Conservation (phyloP, 2,888 invertebrate species). For the Macaria liturata region DNA sequence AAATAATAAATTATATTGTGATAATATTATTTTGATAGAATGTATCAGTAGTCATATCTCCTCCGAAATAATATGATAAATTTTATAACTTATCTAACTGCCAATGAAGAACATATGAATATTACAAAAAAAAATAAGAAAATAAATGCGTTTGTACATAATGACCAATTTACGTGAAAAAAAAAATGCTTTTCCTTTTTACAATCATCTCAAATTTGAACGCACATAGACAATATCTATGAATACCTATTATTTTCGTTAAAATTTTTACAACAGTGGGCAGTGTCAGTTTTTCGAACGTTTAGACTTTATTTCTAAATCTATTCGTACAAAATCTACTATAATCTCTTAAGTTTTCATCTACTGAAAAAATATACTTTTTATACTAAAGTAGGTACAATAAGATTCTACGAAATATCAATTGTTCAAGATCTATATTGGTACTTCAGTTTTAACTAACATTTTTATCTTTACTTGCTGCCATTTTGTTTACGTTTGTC, state of each 20-base stretch:
- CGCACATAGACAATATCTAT: no score
- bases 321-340: conserved; percentile 35
- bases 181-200: no score
- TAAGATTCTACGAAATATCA: conserved; percentile 38
- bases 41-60: no score
- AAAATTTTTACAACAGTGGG: conserved; percentile 19
- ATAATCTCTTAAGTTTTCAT: conserved; percentile 15
- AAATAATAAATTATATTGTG: no score
- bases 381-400: conserved; percentile 26
- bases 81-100: no score
- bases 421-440: conserved; percentile 17
- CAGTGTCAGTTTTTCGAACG: conserved; percentile 19
- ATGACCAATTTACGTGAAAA: no score
- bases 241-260: neutral
- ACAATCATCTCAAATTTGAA: no score
- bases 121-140: no score
- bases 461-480: neutral
- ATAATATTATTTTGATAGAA: no score
- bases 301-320: conserved; percentile 13
- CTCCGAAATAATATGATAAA: no score
- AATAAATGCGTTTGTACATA: no score
- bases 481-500: neutral
- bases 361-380: conserved; percentile 39
- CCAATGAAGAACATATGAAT: no score
- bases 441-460: neutral